Evolutionary conservation across 1,140 invertebrate genomes (phyloP).

Genomic region (Spodoptera litura): DNA sequence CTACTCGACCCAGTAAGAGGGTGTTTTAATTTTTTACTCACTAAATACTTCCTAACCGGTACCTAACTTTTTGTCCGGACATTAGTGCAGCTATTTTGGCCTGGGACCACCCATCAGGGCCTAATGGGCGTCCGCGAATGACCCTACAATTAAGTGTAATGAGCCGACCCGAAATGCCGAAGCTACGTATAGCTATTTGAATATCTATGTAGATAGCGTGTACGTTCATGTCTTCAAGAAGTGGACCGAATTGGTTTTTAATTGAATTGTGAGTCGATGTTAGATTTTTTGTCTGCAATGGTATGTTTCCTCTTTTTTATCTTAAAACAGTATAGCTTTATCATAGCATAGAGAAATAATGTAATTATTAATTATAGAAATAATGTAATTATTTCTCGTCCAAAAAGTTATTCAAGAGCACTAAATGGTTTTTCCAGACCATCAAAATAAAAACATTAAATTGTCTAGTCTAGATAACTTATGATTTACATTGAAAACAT

Average conservation of each 20-base stretch:
- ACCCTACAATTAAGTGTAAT: slow-evolving; percentile 82
- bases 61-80: slow-evolving; percentile 62
- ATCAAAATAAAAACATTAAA: no score
- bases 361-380: no score
- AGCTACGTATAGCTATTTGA: slow-evolving; percentile 59
- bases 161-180: slow-evolving; percentile 65
- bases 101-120: slow-evolving; percentile 70
- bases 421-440: no score
- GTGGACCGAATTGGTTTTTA: neutral
- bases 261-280: slow-evolving; percentile 5
- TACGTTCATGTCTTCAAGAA: slow-evolving; percentile 9
- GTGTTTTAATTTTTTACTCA: slow-evolving; percentile 46
- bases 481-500: no score
- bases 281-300: neutral
- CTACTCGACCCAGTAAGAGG: slow-evolving; percentile 11
- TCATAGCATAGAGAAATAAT: no score
- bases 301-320: no score
- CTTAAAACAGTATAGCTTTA: no score
- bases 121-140: slow-evolving; percentile 75
- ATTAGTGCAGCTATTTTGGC: slow-evolving; percentile 67
- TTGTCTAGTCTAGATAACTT: no score
- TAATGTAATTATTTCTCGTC: no score
- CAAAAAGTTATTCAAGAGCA: no score
- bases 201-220: slow-evolving; percentile 32
- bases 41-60: slow-evolving; percentile 50